Percentiles rank a stretch among this genome's conserved stretches.
These are phyloP conservation scores for Drosophila ustulata DNA, from an alignment of 2,888 invertebrate genomes.

Conservation along the genomic window DNA sequence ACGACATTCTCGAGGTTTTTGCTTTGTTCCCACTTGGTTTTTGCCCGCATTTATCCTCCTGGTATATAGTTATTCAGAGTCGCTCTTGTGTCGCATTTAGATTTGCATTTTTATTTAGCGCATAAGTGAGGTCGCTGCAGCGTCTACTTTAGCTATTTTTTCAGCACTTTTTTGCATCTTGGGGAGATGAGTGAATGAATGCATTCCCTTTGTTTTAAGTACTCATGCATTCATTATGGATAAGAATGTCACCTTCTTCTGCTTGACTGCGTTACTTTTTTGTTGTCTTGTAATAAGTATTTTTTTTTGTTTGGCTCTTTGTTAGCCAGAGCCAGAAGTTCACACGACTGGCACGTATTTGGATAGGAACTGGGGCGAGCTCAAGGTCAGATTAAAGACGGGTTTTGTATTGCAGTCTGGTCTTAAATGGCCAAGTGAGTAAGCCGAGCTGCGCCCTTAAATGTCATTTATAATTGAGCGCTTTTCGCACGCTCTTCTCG, in stretches of 20 bases:
- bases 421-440: conserved; percentile 12
- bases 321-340: conserved; percentile 33
- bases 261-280: conserved; percentile 29
- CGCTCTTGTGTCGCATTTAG: conserved; percentile 69
- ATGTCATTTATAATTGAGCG: conserved; percentile 41
- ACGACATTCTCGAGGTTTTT: conserved; percentile 25
- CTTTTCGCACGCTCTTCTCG: conserved; percentile 30
- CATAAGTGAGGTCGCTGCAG: conserved; percentile 65
- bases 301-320: conserved; percentile 31
- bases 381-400: conserved; percentile 52
- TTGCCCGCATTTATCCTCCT: conserved; percentile 26
- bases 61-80: conserved; percentile 17
- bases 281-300: conserved; percentile 11
- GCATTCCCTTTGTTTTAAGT: conserved; percentile 49
- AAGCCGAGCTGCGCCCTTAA: conserved; percentile 16
- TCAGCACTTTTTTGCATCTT: conserved; percentile 21
- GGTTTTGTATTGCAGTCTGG: not conserved
- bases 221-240: conserved; percentile 56
- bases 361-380: conserved; percentile 39
- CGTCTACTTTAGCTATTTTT: conserved; percentile 26
- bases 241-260: conserved; percentile 37
- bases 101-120: conserved; percentile 81
- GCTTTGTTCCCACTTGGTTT: conserved; percentile 33
- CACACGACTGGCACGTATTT: conserved; percentile 30
- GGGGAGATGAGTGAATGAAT: conserved; percentile 35